phyloP scores from a whole-genome alignment of 1,140 invertebrate genomes.

The Cherax destructor region DNA sequence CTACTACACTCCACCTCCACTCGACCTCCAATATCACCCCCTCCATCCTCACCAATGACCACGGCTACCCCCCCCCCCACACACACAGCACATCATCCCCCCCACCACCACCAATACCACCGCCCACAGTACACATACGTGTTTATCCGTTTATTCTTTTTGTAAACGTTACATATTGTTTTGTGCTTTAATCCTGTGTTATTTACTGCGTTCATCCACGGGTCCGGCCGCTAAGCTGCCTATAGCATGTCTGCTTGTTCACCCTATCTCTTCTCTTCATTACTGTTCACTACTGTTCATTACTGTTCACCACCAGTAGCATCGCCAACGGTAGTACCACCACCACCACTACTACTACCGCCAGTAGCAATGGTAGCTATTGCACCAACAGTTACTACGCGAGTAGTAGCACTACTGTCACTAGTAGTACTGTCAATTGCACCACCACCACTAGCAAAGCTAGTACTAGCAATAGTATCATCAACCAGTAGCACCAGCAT shows the following conservation, averaged over 20 bases:
- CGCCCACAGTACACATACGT: not conserved
- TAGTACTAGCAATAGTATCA: no score
- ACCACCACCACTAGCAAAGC: no score
- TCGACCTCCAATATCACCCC: not conserved
- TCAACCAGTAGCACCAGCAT: no score
- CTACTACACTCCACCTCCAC: no score
- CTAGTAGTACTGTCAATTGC: no score
- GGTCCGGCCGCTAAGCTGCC: constrained; percentile 6
- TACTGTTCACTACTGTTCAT: not conserved
- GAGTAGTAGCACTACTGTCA: not conserved
- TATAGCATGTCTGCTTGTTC: not conserved
- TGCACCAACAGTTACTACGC: no score
- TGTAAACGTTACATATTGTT: constrained; percentile 26
- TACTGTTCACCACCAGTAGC: not conserved
- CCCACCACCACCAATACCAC: not conserved
- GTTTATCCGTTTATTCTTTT: constrained; percentile 46
- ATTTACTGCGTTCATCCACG: constrained; percentile 1
- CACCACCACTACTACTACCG: no score
- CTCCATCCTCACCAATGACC: not conserved
- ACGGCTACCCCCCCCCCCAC: no score
- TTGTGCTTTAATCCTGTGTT: constrained; percentile 34
- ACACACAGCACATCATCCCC: no score
- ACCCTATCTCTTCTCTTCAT: not conserved
- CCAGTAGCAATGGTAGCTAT: no score
- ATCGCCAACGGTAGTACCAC: no score